Conservation (phyloP, 2,113 vertebrate species). For the Paradoxurus hermaphroditus region DNA sequence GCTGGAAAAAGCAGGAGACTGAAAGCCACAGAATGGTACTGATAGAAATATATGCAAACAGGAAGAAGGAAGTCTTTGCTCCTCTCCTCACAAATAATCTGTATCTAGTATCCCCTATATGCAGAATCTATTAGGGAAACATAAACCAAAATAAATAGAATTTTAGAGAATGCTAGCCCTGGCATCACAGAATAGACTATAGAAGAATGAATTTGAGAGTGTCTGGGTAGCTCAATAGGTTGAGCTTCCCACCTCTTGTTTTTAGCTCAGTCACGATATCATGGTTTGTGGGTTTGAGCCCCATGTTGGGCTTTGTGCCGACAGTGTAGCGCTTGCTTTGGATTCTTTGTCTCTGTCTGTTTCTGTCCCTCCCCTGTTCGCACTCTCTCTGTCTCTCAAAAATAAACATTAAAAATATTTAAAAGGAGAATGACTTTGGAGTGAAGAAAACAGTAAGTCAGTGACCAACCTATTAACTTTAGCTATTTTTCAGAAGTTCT, state of each 20-base stretch:
- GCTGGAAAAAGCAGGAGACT: not conserved
- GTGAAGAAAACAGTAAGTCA: slow-evolving; percentile 9
- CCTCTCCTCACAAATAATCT: not conserved
- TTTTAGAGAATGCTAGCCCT: not conserved
- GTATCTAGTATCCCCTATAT: not conserved
- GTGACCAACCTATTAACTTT: not conserved
- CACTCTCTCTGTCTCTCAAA: no score
- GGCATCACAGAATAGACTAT: not conserved
- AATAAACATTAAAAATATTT: no score
- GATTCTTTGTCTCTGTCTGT: no score
- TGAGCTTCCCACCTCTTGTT: no score
- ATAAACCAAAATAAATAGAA: not conserved
- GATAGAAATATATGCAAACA: not conserved
- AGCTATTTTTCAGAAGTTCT: slow-evolving; percentile 7
- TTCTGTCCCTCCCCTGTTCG: no score
- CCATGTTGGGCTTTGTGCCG: no score
- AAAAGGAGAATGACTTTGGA: not conserved
- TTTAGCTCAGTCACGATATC: no score
- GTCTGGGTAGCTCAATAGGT: no score
- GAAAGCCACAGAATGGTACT: not conserved
- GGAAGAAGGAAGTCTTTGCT: not conserved
- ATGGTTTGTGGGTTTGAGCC: no score
- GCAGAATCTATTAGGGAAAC: not conserved
- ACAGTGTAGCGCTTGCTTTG: no score
- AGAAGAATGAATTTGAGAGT: not conserved